A percentile compares a stretch with the other conserved stretches of the same genome.
These are phyloP conservation scores for Halcyon badia DNA, from an alignment of 2,797 vertebrate genomes.

Conservation along the genomic window DNA sequence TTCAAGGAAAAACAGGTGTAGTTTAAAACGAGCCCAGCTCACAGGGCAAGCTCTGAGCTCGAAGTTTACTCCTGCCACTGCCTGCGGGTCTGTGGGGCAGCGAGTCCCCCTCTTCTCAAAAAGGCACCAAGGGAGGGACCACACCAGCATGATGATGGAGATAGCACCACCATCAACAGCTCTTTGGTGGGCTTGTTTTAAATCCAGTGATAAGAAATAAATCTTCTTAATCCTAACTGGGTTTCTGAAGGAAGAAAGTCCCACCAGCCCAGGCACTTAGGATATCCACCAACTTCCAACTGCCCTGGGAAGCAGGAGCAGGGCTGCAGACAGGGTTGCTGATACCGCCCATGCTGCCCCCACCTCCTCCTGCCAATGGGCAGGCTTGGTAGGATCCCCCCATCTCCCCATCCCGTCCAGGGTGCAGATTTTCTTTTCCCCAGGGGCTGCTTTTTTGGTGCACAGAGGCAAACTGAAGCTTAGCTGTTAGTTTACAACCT, in stretches of 20 bases:
- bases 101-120: background rate
- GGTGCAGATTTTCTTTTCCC: background rate
- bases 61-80: background rate
- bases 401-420: background rate
- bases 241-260: background rate
- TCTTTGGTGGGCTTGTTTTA: background rate
- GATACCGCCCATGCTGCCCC: background rate
- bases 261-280: background rate
- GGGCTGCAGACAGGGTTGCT: background rate
- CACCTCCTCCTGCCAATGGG: background rate
- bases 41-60: accelerated
- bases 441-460: background rate
- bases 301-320: background rate
- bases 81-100: accelerated
- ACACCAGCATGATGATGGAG: accelerated
- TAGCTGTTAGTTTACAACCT: background rate
- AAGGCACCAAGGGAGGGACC: accelerated
- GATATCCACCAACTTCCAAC: background rate
- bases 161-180: accelerated
- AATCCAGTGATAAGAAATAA: background rate
- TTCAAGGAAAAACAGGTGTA: background rate
- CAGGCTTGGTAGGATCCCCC: background rate
- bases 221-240: too few relatives aligned
- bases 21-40: background rate
- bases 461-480: accelerated